phyloP scores from a whole-genome alignment of 1,140 invertebrate species.

The Drosophila setifemur region DNA sequence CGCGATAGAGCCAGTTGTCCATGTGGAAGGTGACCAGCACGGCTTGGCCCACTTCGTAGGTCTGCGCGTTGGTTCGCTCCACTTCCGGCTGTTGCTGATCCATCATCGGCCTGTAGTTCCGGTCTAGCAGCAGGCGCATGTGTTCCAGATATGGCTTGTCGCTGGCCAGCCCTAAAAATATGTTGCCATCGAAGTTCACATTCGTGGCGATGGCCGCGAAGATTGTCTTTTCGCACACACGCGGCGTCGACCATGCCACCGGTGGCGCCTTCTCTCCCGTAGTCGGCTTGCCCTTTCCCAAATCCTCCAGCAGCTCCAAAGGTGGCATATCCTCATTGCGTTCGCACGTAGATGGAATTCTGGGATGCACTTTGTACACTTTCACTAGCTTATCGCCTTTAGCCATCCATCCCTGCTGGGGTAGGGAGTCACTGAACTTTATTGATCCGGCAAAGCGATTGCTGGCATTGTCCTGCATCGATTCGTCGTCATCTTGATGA shows the following conservation, averaged over 20 bases:
- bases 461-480: neutral
- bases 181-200: conserved; percentile 84
- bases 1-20: conserved; percentile 86
- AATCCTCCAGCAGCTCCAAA: conserved; percentile 26
- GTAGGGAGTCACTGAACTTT: neutral
- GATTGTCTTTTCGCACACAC: conserved; percentile 63
- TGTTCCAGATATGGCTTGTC: conserved; percentile 82
- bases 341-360: neutral
- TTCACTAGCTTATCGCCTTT: neutral
- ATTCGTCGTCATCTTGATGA: neutral
- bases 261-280: conserved; percentile 24
- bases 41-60: conserved; percentile 82
- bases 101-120: conserved; percentile 13
- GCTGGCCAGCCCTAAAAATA: conserved; percentile 84
- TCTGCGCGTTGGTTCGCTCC: conserved; percentile 82
- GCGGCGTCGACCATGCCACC: conserved; percentile 39
- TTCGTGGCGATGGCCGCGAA: conserved; percentile 84
- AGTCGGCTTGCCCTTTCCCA: conserved; percentile 22
- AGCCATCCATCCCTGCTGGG: neutral
- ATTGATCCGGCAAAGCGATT: neutral
- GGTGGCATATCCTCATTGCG: conserved; percentile 49
- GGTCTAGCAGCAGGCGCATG: conserved; percentile 72
- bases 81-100: conserved; percentile 49
- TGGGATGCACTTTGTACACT: accelerated
- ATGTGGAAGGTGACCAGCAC: conserved; percentile 86